Percentiles rank a stretch among this genome's conserved stretches.
phyloP scores from a whole-genome alignment of 2,113 vertebrate genomes.

The Centropus bengalensis region DNA sequence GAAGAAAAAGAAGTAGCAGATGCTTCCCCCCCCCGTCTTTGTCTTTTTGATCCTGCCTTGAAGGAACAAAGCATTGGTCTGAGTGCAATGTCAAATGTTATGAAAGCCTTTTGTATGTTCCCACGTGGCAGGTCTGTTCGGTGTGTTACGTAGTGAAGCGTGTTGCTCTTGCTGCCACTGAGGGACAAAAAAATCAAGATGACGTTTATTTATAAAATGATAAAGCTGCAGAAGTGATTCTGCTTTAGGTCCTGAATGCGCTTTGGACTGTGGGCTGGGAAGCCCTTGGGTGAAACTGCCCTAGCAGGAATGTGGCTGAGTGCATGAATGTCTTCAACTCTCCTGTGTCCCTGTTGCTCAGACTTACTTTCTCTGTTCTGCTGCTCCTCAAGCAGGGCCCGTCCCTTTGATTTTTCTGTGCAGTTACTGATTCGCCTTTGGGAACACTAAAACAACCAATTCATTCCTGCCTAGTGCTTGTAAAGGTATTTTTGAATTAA shows the following conservation, averaged over 20 bases:
- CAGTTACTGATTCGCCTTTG: slow-evolving; percentile 21
- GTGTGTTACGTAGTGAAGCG: background rate
- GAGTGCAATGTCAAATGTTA: background rate
- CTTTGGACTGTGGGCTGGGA: background rate
- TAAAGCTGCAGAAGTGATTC: background rate
- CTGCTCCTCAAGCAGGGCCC: background rate
- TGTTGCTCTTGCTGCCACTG: background rate
- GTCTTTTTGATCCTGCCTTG: background rate
- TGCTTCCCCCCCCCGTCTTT: background rate
- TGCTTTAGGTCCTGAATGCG: background rate
- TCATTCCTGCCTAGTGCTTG: background rate
- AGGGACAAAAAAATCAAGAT: background rate
- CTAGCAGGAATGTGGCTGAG: background rate
- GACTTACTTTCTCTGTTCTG: background rate
- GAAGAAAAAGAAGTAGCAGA: background rate
- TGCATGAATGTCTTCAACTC: background rate
- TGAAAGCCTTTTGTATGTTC: background rate
- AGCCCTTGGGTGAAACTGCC: background rate
- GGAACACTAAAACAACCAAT: background rate
- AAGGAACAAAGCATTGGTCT: background rate
- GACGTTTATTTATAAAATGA: background rate
- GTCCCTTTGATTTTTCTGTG: slow-evolving; percentile 28
- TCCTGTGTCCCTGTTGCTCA: background rate
- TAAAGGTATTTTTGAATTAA: slow-evolving; percentile 7
- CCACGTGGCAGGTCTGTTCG: background rate